Percentiles rank a stretch among this genome's conserved stretches.
phyloP scores from a whole-genome alignment of 2,113 vertebrate genomes.

The Myrmecophaga tridactyla region DNA sequence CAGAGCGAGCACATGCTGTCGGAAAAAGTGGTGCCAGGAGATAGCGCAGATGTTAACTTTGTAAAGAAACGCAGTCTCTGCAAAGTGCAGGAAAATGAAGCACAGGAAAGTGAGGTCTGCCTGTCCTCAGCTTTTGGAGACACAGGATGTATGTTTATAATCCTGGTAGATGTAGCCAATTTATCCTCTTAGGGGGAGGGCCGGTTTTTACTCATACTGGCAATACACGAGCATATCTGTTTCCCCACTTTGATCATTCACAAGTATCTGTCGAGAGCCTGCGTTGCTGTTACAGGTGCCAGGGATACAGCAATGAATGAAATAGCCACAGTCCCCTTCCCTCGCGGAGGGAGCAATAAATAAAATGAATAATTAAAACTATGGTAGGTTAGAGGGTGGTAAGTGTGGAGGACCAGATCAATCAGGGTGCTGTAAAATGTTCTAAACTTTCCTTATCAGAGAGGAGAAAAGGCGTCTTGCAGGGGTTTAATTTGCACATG shows the following conservation, averaged over 20 bases:
- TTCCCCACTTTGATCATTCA: neutral
- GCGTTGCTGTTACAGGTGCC: neutral
- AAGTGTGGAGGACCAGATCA: fast-evolving
- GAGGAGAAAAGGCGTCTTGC: neutral
- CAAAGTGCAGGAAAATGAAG: too few relatives aligned
- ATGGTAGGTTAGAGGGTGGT: too few relatives aligned
- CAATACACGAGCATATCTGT: neutral
- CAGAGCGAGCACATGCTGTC: too few relatives aligned
- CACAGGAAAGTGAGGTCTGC: too few relatives aligned
- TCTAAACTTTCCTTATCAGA: fast-evolving
- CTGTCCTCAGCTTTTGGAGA: neutral
- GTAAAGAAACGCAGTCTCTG: too few relatives aligned
- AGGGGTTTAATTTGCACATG: fast-evolving
- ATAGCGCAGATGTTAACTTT: too few relatives aligned
- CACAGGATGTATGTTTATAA: neutral
- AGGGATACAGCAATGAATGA: neutral
- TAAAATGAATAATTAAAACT: neutral
- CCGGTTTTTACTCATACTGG: neutral
- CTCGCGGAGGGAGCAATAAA: fast-evolving
- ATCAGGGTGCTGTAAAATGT: neutral
- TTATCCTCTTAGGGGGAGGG: too few relatives aligned
- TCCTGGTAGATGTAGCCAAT: neutral
- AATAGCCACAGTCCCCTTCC: too few relatives aligned
- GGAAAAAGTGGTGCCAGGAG: too few relatives aligned
- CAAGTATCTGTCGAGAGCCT: neutral